A percentile compares a stretch with the other conserved stretches of the same genome.
These are phyloP conservation scores for Rachycentron canadum DNA, from an alignment of 2,797 vertebrate species.

Conservation along the genomic window DNA sequence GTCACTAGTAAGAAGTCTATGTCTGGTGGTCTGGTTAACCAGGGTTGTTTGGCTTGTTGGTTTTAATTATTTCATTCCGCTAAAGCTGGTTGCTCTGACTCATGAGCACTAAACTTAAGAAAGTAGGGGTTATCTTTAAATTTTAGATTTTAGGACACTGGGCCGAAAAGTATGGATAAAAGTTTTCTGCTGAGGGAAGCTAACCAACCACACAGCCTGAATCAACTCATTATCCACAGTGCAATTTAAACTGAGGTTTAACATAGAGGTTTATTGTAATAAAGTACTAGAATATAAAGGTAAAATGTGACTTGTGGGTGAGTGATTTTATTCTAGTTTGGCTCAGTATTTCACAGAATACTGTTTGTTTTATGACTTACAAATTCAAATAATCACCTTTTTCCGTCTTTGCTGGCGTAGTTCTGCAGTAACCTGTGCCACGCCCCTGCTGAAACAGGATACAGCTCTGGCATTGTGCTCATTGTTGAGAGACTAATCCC, in stretches of 20 bases:
- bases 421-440: constrained; percentile 64
- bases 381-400: constrained; percentile 55
- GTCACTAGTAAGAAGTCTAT: constrained; percentile 7
- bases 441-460: constrained; percentile 82
- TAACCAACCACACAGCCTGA: background rate
- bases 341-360: constrained; percentile 18
- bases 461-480: constrained; percentile 79
- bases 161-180: background rate
- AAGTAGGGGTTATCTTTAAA: background rate
- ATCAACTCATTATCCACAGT: constrained; percentile 7
- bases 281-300: background rate
- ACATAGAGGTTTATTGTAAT: background rate
- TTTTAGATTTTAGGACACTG: background rate
- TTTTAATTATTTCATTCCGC: background rate
- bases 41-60: background rate
- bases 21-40: background rate
- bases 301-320: background rate
- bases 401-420: constrained; percentile 65
- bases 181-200: background rate
- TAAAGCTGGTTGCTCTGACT: background rate
- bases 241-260: background rate
- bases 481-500: constrained; percentile 84
- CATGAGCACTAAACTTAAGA: background rate
- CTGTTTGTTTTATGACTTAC: constrained; percentile 39
- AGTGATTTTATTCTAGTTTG: constrained; percentile 23